Base-by-base conservation (phyloP, 2,113 vertebrate genomes). In the Mesoclemmys tuberculata region DNA sequence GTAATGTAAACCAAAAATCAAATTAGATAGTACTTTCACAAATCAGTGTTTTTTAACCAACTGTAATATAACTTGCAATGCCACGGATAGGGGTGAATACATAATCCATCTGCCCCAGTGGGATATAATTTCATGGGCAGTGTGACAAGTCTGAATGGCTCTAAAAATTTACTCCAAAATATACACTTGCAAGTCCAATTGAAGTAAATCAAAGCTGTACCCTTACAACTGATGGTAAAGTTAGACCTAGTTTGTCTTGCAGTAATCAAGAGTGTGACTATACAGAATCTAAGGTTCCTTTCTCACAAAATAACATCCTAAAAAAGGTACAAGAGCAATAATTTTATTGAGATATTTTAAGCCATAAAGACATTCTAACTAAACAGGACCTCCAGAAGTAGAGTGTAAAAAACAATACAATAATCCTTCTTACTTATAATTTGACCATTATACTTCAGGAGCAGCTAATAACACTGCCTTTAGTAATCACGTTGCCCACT, bases 1-100 rank as follows among this genome's bases (percentile, higher is more conserved):
- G 97, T 5, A 92, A 97, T 99, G 97, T 5, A 92, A 97, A 93
- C 10, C 89, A 92, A 86, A 85, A 93, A 97, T 85, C 81, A 56
- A 78, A 80, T 85, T 19, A 84, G 6, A 44, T 26, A 92, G 10
- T 82, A 31, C 48, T 84, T 26, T 5, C 5, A 91, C 3, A 93
- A 46, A 38, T 92, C 6, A 35, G 0, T 5, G 5, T 84, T 61
- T 10, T 79, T 88, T 49, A 87, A 26, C 4, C 21, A 8, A 38
- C 49, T 93, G 56, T 51, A 31, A 80, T 80, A 46, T 13, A 80
- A 80, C 29, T 35, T 80, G 5, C 79, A 80, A 19, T n/a, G 6
- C 77, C 48, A 49, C 2, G 29, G 26, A 79, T 8, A 41, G 6
- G 11, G 10, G 41, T 46, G 38, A 77, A 41, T 29, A 2, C 19